Conservation (phyloP, 2,113 vertebrate species). For the Pygathrix nemaeus region DNA sequence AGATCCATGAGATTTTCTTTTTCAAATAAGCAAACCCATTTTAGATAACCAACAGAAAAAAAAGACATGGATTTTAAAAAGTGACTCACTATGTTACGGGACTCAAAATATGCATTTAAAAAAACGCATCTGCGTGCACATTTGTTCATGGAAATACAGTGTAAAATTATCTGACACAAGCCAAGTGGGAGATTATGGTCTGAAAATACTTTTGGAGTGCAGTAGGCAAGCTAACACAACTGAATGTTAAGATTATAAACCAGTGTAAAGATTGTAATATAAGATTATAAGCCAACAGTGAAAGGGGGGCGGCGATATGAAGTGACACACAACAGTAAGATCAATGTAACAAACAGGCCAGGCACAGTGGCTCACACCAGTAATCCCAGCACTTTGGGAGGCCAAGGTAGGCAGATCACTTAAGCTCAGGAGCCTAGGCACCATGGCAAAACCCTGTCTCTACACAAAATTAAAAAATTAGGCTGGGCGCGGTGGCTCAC, state of each 20-base stretch:
- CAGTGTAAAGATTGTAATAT: background rate
- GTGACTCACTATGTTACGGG: conserved; percentile 1
- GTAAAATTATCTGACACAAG: conserved; percentile 39
- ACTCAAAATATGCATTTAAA: conserved; percentile 7
- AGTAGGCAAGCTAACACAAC: background rate
- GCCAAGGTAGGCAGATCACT: no score
- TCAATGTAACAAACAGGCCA: background rate
- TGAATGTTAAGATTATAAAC: background rate
- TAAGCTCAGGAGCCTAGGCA: no score
- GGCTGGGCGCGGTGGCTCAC: no score
- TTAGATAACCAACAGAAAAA: background rate
- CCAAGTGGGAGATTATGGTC: background rate
- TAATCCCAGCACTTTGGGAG: no score
- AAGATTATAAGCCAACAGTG: background rate
- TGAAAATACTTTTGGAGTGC: conserved; percentile 33
- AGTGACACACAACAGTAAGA: background rate
- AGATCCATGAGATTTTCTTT: background rate
- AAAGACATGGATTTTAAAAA: conserved; percentile 8
- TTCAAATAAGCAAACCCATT: conserved; percentile 46
- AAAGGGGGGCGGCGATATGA: background rate
- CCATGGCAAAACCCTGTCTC: no score
- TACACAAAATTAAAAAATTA: no score
- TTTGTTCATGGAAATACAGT: conserved; percentile 24
- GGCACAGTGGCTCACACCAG: no score
- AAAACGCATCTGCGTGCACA: background rate